Evolutionary conservation across 1,140 invertebrate genomes (phyloP), one percentile per base, ranked within the genome.

Genomic region (Neuroterus valhalla): DNA sequence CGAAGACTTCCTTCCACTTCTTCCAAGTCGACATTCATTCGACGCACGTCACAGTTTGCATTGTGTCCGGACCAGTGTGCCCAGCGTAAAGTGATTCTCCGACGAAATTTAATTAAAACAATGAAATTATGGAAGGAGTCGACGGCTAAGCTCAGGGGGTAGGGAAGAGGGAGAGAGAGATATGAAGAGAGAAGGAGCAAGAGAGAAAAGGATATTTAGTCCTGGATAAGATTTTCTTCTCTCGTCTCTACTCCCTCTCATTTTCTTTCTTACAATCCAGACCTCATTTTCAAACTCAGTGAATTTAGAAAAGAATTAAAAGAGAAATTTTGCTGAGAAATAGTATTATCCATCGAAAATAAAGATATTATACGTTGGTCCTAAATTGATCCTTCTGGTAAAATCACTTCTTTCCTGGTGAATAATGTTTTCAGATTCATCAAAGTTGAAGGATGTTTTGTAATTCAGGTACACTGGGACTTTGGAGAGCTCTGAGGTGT

Each of bases 31-130:
- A 62, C 31, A 62, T 62, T 62, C 55, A 87, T 88, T 89, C 86
- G 82, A 82, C 80, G 85, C 87, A 87, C 84, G 86, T 88, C 86
- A 87, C 81, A 77, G 88, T 89, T 89, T 88, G 88, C 87, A 90
- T 89, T 88, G 87, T 88, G 82, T 82, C 80, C 83, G 78, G 86
- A 80, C 84, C 84, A 83, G 86, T 85, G 86, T 89, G 87, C 87
- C 87, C 86, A 84, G 81, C 83, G 87, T 86, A 88, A 89, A 89
- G 84, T 82, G 87, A 90, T 90, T 89, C 86, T 77, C 84, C 79
- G 85, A 76, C 82, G 83, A 90, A 90, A 90, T 89, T 90, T 90
- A 90, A 90, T 90, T 89, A 90, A 90, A 90, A 90, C 88, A 90
- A 89, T 89, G 87, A 89, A 89, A 87, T 89, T 89, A 89, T 87